phyloP scores from a whole-genome alignment of 2,797 vertebrate genomes.

The Staurois parvus region DNA sequence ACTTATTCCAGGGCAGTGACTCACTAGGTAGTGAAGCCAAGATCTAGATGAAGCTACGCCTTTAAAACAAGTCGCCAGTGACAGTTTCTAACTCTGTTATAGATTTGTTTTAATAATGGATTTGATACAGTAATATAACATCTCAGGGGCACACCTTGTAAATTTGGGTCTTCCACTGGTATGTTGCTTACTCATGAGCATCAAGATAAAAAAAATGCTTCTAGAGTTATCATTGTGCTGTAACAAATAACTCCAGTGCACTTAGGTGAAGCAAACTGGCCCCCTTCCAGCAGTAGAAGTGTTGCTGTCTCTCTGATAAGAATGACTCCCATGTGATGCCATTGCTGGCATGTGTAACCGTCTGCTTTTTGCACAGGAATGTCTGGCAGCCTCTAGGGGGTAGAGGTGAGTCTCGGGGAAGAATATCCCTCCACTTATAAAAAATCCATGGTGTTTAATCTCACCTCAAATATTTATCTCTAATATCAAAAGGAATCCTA shows the following conservation, averaged over 20 bases:
- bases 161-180: no score
- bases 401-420: constrained; percentile 44
- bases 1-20: no score
- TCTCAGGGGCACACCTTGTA: no score
- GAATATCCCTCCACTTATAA: constrained; percentile 17
- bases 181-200: no score
- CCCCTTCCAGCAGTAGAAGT: neutral
- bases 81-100: no score
- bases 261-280: neutral
- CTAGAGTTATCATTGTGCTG: no score
- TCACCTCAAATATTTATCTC: constrained; percentile 52
- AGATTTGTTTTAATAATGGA: no score
- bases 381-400: constrained; percentile 43
- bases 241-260: neutral
- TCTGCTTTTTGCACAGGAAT: constrained; percentile 44
- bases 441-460: constrained; percentile 26
- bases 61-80: no score
- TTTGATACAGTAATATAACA: no score
- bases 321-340: constrained; percentile 28
- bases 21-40: no score
- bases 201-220: no score
- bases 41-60: no score
- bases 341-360: constrained; percentile 35
- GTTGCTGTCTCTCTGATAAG: constrained; percentile 31
- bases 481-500: constrained; percentile 55